Base-by-base conservation (phyloP, 2,888 invertebrate genomes). In the Xestoiulus laeticollis region DNA sequence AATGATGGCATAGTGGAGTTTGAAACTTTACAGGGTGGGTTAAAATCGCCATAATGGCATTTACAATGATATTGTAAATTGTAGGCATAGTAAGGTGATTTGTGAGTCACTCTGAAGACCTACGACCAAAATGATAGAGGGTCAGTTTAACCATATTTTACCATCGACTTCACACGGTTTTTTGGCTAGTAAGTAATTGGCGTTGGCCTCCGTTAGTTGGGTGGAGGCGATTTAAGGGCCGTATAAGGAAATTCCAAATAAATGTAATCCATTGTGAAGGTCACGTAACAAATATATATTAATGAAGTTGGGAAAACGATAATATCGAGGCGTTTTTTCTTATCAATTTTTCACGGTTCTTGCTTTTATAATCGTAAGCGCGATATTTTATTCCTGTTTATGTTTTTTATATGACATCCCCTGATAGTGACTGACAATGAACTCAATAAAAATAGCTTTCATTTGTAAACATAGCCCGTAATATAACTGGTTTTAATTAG, bases 401-500 rank as follows among this genome's bases (percentile, higher is more conserved):
- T 12, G 26, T 78, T 78, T 78, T 78, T 78, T 78, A 26, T 78
- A 30, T 22, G 78, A 30, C 78, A 78, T 78, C 78, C 78, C 78
- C 78, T 30, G 78, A 78, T 78, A 78, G 78, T 30, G 78, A 78
- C 14, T 78, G 78, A 30, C 78, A 78, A 78, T 78, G 78, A 78
- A 78, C 78, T 30, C 78, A 78, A 78, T 78, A 78, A 30, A 78
- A 78, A 78, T 78, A n/a, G 5, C 14, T 59, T 78, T 30, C 78
- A 78, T 78, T 78, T 30, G 78, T 78, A 78, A 78, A 78, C 78
- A 78, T 30, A 26, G 78, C 78, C 30, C 78, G 78, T 78, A 78
- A 78, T 78, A 22, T 78, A 78, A 78, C 78, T 78, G 78, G 78
- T 78, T 78, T 78, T 78, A 78, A 78, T 78, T 78, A 78, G 78